Evolutionary conservation across 2,888 invertebrate species (phyloP).

Genomic region (Drosophila demipolita): DNA sequence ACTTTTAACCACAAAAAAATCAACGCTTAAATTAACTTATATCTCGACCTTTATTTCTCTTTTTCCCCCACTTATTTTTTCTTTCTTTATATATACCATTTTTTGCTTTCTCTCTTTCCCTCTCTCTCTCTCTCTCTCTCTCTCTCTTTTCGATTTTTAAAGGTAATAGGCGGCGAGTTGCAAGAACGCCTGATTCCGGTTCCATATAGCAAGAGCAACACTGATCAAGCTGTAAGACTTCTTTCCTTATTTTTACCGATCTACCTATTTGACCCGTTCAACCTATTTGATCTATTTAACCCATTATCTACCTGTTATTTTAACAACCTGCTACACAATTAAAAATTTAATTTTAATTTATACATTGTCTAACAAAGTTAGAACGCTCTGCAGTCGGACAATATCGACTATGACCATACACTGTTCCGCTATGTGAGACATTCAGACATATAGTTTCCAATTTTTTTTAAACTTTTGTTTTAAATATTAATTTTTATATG

Average conservation of each 20-base stretch:
- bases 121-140: slow-evolving; percentile 66
- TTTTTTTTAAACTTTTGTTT: background rate
- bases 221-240: slow-evolving; percentile 99
- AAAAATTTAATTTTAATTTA: background rate
- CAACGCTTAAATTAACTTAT: background rate
- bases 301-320: background rate
- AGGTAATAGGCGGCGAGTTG: slow-evolving; percentile 99
- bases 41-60: slow-evolving; percentile 6
- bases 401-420: background rate
- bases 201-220: slow-evolving; percentile 99
- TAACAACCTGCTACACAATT: background rate
- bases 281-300: background rate
- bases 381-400: background rate
- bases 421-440: background rate
- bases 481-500: background rate
- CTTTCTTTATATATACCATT: slow-evolving; percentile 81
- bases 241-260: slow-evolving; percentile 43
- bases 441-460: background rate
- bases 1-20: background rate
- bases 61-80: slow-evolving; percentile 85
- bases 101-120: slow-evolving; percentile 77
- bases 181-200: slow-evolving; percentile 99
- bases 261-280: background rate
- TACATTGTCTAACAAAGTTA: background rate
- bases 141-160: slow-evolving; percentile 87